phyloP scores from a whole-genome alignment of 2,797 vertebrate genomes.

The Microchirus variegatus region DNA sequence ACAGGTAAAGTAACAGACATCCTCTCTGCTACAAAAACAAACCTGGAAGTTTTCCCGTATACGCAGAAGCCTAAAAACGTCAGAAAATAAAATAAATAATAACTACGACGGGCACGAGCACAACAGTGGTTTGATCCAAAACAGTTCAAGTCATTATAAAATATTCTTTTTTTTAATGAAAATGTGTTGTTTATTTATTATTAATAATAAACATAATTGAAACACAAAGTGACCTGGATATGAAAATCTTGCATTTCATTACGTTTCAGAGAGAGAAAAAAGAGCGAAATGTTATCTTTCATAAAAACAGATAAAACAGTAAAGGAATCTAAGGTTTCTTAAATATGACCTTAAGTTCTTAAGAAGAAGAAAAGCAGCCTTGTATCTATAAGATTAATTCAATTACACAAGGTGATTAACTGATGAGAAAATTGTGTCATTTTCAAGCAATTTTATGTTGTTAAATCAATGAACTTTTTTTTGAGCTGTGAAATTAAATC shows the following conservation, averaged over 20 bases:
- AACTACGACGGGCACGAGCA: slow-evolving; percentile 56
- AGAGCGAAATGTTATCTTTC: not conserved
- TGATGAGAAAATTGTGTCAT: no score
- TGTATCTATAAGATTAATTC: no score
- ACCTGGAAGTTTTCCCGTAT: slow-evolving; percentile 9
- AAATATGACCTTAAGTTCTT: no score
- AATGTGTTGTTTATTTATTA: not conserved
- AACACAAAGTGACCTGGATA: not conserved
- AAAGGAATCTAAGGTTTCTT: no score
- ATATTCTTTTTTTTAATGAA: not conserved
- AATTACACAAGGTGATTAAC: no score
- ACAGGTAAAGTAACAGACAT: slow-evolving; percentile 40
- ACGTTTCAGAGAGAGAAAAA: not conserved
- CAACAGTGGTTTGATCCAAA: slow-evolving; percentile 84
- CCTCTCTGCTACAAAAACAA: slow-evolving; percentile 53
- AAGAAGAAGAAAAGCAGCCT: no score
- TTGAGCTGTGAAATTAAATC: no score
- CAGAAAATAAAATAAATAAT: slow-evolving; percentile 69
- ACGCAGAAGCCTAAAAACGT: slow-evolving; percentile 29
- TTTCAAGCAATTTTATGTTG: no score
- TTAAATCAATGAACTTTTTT: no score
- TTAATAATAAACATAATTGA: slow-evolving; percentile 12
- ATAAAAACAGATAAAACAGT: not conserved
- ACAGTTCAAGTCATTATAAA: slow-evolving; percentile 80
- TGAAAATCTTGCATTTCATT: not conserved